phyloP scores from a whole-genome alignment of 2,797 vertebrate species.

The Loriculus beryllinus region DNA sequence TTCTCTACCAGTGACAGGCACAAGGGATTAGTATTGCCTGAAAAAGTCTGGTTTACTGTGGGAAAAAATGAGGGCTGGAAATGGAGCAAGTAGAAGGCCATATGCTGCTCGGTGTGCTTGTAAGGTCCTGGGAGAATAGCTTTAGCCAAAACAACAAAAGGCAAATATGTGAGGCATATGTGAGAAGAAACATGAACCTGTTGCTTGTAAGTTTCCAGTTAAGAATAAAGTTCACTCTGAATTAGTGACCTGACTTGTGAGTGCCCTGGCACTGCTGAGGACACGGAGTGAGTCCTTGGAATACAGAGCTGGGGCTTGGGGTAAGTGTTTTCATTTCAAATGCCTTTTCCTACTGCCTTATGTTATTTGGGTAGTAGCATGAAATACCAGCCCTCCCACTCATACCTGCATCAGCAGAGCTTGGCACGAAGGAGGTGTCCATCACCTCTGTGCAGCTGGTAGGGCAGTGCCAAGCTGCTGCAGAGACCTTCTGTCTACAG shows the following conservation, averaged over 20 bases:
- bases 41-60: constrained; percentile 60
- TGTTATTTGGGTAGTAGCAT: not conserved
- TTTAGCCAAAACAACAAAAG: constrained; percentile 60
- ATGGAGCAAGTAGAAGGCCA: constrained; percentile 63
- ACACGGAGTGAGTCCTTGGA: not conserved
- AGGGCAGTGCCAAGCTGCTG: not conserved
- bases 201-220: constrained; percentile 37
- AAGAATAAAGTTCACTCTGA: not conserved
- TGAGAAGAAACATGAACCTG: constrained; percentile 54
- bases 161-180: constrained; percentile 55
- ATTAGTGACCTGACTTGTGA: not conserved
- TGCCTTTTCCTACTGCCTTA: not conserved
- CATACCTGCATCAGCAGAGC: not conserved
- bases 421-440: not conserved
- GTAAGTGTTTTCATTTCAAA: not conserved
- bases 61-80: constrained; percentile 62
- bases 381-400: not conserved
- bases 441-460: accelerated
- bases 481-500: not conserved
- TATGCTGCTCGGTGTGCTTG: constrained; percentile 51
- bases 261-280: not conserved
- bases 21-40: constrained; percentile 60
- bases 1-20: constrained; percentile 58
- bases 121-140: constrained; percentile 48
- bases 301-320: not conserved